Evolutionary conservation across 1,140 invertebrate genomes (phyloP), one percentile per base, ranked within the genome.

Genomic region (Hyphantria cunea): DNA sequence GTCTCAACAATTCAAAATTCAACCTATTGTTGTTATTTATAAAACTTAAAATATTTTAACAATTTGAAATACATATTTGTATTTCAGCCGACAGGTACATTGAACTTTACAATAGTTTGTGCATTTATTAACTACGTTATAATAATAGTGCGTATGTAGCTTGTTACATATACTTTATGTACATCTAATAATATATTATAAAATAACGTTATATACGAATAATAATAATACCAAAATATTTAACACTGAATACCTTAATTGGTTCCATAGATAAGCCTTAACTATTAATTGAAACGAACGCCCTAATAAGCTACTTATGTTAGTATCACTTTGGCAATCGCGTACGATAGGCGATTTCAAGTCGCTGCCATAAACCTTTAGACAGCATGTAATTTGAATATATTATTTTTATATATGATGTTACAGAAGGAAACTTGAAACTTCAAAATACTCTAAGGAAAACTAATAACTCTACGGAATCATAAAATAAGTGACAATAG

Each of bases 291-390:
- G 45, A 58, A 58, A 48, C 55, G 55, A 56, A 31, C 41, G 41
- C 25, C 37, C 14, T 58, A 59, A 44, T 68, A 71, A 64, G 47
- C 31, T 63, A 65, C 63, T 64, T 70, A 70, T 62, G 64, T 75
- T 80, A 80, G 70, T 80, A 80, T 80, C 75, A 80, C 77, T 70
- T 80, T 80, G 75, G 69, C 73, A 60, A 68, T 67, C 68, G 56
- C 63, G 56, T 54, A 65, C 53, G n/a, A n/a, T n/a, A n/a, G n/a
- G n/a, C n/a, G n/a, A n/a, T n/a, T n/a, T n/a, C n/a, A n/a, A 49
- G 61, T 64, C 49, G 41, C 56, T 61, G 12, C 32, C 31, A 58
- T 25, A 1, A 25, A 25, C 5, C 17, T 58, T 58, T 58, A 58
- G 47, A 58, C 55, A 58, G 17, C n/a, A n/a, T n/a, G n/a, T n/a